Percentiles rank a stretch among this genome's conserved stretches.
phyloP scores from a whole-genome alignment of 2,888 invertebrate genomes.

The Lasioglossum villosulum region DNA sequence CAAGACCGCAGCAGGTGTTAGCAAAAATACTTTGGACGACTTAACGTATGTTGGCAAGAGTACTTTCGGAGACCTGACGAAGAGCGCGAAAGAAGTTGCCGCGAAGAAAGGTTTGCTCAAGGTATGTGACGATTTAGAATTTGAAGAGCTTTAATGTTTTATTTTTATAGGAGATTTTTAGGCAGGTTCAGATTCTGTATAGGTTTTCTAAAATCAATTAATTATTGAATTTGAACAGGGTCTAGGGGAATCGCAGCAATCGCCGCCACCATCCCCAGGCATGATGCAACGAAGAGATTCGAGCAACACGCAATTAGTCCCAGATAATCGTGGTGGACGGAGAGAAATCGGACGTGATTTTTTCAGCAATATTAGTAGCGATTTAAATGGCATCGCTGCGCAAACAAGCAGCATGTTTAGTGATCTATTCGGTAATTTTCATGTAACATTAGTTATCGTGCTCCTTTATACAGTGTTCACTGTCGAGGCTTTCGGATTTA shows the following conservation, averaged over 20 bases:
- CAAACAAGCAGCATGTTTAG: slow-evolving; percentile 97
- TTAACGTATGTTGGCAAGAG: slow-evolving; percentile 95
- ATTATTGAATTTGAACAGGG: slow-evolving; percentile 77
- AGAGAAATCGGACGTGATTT: slow-evolving; percentile 90
- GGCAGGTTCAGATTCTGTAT: not conserved
- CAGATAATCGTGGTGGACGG: slow-evolving; percentile 85
- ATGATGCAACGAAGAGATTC: slow-evolving; percentile 86
- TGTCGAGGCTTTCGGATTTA: not conserved
- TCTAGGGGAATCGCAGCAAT: slow-evolving; percentile 85
- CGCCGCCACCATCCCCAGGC: slow-evolving; percentile 78
- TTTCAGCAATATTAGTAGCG: slow-evolving; percentile 96
- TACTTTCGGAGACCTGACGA: slow-evolving; percentile 94
- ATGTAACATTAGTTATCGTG: not conserved
- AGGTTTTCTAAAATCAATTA: not conserved
- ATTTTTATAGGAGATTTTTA: not conserved
- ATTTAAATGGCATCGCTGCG: slow-evolving; percentile 96
- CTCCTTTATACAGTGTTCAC: slow-evolving; percentile 20
- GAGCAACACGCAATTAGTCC: slow-evolving; percentile 87
- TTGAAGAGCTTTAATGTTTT: not conserved
- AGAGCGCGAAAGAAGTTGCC: slow-evolving; percentile 95
- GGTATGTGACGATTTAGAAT: slow-evolving; percentile 82
- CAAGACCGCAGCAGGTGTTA: slow-evolving; percentile 94
- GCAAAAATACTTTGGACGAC: slow-evolving; percentile 95
- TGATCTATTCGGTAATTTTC: slow-evolving; percentile 92
- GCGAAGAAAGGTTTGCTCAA: slow-evolving; percentile 94